Conservation (phyloP, 2,888 invertebrate species). For the Heteromurus nitidus region DNA sequence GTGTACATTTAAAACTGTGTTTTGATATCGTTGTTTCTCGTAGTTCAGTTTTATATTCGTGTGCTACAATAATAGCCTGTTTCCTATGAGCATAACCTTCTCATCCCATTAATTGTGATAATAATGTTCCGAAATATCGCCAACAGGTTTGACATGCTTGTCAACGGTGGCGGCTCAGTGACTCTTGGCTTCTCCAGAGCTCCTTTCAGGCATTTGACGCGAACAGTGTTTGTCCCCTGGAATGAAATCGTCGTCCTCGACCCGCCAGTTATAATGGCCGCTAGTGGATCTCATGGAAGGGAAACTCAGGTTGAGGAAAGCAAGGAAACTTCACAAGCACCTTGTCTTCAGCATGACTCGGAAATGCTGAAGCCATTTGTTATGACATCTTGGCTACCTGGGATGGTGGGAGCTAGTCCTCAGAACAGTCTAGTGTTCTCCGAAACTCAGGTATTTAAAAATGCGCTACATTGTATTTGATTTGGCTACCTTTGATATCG, state of each 20-base stretch:
- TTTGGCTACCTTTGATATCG: too few relatives aligned
- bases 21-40: too few relatives aligned
- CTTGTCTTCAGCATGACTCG: conserved; percentile 91
- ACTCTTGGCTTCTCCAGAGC: conserved; percentile 96
- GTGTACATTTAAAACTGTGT: too few relatives aligned
- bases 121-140: too few relatives aligned
- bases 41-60: too few relatives aligned
- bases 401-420: conserved; percentile 89
- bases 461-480: too few relatives aligned
- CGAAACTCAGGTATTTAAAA: conserved; percentile 94
- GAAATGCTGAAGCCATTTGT: conserved; percentile 89
- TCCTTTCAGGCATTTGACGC: conserved; percentile 91
- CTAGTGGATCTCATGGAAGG: conserved; percentile 59
- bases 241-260: conserved; percentile 95
- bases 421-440: conserved; percentile 90
- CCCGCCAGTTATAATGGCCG: conserved; percentile 87
- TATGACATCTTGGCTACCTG: conserved; percentile 92
- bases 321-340: conserved; percentile 74
- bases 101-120: too few relatives aligned
- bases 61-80: too few relatives aligned
- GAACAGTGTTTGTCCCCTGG: conserved; percentile 96
- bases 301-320: conserved; percentile 67
- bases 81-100: too few relatives aligned
- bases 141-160: conserved; percentile 99
- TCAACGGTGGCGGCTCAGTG: conserved; percentile 98